These are phyloP conservation scores for Coelopa frigida DNA, from an alignment of 1,140 invertebrate genomes.

Conservation along the genomic window DNA sequence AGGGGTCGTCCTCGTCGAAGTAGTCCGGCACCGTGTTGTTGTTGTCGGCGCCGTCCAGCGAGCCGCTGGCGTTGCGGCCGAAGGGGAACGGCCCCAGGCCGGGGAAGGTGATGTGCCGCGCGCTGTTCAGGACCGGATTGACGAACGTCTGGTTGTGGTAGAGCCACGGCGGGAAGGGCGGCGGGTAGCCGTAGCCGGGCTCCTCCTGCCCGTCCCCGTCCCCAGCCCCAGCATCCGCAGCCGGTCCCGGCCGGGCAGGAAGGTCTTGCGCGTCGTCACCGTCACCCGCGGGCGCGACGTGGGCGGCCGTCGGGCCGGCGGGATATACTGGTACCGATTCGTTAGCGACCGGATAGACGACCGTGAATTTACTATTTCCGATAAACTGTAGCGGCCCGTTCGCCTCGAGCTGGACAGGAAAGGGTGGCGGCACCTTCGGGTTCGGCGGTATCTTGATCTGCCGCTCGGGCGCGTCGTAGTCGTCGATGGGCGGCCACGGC, in stretches of 20 bases:
- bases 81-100: constrained; percentile 39
- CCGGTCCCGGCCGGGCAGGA: constrained; percentile 41
- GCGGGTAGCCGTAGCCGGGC: constrained; percentile 32
- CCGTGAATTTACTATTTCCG: constrained; percentile 44
- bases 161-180: constrained; percentile 35
- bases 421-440: constrained; percentile 76
- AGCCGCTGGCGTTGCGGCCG: constrained; percentile 33
- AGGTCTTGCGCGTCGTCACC: constrained; percentile 31
- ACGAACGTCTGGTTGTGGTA: constrained; percentile 34
- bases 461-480: constrained; percentile 69
- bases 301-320: constrained; percentile 20
- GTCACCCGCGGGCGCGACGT: constrained; percentile 16
- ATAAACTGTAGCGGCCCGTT: constrained; percentile 57
- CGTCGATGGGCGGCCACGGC: constrained; percentile 74
- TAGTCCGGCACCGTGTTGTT: constrained; percentile 51
- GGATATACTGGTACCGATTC: constrained; percentile 30
- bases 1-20: constrained; percentile 80
- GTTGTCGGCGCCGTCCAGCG: too few species aligned
- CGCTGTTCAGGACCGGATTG: constrained; percentile 26
- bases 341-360: constrained; percentile 39
- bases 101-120: constrained; percentile 48
- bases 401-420: constrained; percentile 76
- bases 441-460: constrained; percentile 69
- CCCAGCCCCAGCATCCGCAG: constrained; percentile 25
- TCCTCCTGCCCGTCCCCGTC: constrained; percentile 15